Percentiles rank a stretch among this genome's conserved stretches.
Evolutionary conservation across 2,797 vertebrate species (phyloP).

Genomic region (Astyanax mexicanus): DNA sequence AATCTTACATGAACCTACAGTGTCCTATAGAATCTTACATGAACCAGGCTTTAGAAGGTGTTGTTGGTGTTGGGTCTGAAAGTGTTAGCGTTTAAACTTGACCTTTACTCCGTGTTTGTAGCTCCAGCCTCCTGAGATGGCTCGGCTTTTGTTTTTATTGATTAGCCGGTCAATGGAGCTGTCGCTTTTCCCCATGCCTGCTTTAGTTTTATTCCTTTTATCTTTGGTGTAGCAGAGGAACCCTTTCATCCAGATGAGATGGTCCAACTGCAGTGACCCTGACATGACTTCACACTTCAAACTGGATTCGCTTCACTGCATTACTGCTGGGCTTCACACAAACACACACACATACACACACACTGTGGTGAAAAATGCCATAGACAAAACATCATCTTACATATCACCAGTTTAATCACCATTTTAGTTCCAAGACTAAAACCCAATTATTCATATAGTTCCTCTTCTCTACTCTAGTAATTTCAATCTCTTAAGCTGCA

Average conservation of each 20-base stretch:
- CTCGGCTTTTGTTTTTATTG: neutral
- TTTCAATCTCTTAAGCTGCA: too few relatives aligned
- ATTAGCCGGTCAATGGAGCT: slow-evolving; percentile 12
- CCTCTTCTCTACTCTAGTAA: neutral
- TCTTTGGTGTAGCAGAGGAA: neutral
- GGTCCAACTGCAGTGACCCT: neutral
- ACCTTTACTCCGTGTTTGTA: neutral
- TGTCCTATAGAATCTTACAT: too few relatives aligned
- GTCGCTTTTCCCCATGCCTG: neutral
- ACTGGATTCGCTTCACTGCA: neutral
- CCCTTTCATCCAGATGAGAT: neutral
- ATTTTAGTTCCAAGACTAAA: too few relatives aligned
- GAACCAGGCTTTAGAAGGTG: neutral
- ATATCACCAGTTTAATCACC: too few relatives aligned
- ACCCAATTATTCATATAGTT: neutral
- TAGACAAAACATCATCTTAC: too few relatives aligned
- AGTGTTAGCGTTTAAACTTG: slow-evolving; percentile 21
- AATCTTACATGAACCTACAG: neutral
- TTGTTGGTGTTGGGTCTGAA: slow-evolving; percentile 11
- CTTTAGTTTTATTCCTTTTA: neutral
- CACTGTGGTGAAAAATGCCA: too few relatives aligned
- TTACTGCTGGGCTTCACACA: neutral
- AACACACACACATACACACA: neutral
- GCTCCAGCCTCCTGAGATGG: neutral
- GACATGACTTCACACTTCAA: neutral